These are phyloP conservation scores for Coryphaenoides rupestris DNA, from an alignment of 2,113 vertebrate species.

Conservation along the genomic window DNA sequence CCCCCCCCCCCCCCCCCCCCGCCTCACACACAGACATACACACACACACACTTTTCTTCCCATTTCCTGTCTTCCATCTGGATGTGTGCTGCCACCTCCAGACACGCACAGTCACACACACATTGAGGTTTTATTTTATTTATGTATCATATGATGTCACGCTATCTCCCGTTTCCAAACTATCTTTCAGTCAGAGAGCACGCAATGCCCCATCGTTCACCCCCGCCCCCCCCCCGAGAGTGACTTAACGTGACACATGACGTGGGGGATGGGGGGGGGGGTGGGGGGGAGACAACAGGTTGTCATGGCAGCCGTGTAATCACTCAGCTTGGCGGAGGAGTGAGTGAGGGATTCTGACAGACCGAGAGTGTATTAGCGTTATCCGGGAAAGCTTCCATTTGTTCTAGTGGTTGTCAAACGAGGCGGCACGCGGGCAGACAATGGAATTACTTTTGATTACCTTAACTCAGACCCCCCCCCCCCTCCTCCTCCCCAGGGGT, in stretches of 20 bases:
- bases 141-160: too few species aligned
- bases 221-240: too few species aligned
- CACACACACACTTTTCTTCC: too few species aligned
- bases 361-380: constrained; percentile 3
- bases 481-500: too few species aligned
- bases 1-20: constrained; percentile 7
- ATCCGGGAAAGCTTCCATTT: constrained; percentile 3
- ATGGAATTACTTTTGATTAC: constrained; percentile 46
- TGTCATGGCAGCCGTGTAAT: constrained; percentile 10
- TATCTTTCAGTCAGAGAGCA: constrained; percentile 10
- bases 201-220: constrained; percentile 19
- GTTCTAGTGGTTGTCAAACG: constrained; percentile 28
- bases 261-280: background rate
- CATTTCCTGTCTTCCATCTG: too few species aligned
- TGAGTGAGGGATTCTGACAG: constrained; percentile 1
- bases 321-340: background rate
- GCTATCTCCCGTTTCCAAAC: constrained; percentile 4
- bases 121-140: too few species aligned
- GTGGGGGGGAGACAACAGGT: constrained; percentile 1
- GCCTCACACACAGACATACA: too few species aligned
- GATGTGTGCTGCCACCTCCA: background rate
- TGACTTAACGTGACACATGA: constrained; percentile 25
- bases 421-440: constrained; percentile 47
- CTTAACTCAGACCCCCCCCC: constrained; percentile 31
- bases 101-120: background rate